phyloP scores from a whole-genome alignment of 2,113 vertebrate genomes.

The Sialia sialis region DNA sequence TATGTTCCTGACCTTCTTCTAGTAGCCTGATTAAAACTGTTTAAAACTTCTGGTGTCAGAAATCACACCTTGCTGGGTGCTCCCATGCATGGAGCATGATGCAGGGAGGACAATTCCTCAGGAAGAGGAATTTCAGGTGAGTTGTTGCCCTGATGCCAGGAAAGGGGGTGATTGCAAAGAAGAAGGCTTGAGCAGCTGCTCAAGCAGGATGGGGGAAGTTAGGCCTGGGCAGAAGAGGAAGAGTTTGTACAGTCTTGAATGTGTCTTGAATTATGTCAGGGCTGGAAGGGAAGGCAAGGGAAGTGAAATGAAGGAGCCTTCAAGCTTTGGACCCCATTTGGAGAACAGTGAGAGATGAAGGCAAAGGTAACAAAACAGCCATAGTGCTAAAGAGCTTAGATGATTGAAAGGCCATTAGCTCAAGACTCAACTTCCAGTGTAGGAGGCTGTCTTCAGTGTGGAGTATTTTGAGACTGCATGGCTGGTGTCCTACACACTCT shows the following conservation, averaged over 20 bases:
- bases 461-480: background rate
- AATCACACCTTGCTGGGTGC: background rate
- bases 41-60: background rate
- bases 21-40: background rate
- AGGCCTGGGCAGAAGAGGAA: background rate
- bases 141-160: background rate
- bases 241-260: background rate
- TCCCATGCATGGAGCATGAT: background rate
- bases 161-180: background rate
- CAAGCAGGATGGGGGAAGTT: background rate
- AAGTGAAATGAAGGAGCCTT: background rate
- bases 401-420: background rate
- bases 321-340: background rate
- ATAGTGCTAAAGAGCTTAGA: background rate
- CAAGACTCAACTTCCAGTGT: background rate
- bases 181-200: background rate
- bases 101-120: background rate
- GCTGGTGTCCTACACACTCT: background rate
- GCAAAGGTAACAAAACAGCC: background rate
- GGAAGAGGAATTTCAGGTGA: background rate
- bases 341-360: background rate
- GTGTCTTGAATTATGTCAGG: background rate
- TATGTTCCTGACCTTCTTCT: background rate
- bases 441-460: background rate
- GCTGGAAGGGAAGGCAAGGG: background rate